Conservation (phyloP, 1,140 invertebrate genomes). For the Lasioglossum baleicum region DNA sequence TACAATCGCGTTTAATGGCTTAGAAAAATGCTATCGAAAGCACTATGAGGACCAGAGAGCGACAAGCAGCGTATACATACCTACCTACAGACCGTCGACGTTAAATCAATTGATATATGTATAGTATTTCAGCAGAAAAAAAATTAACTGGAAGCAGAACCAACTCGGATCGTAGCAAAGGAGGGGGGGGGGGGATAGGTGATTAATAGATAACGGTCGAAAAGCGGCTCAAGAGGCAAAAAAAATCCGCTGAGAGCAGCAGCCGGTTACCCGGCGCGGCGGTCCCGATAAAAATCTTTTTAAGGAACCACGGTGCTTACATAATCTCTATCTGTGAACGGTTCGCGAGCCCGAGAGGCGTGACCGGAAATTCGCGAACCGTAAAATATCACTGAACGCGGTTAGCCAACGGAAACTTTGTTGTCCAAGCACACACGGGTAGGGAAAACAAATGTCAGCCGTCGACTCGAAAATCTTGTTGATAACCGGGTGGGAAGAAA, state of each 20-base stretch:
- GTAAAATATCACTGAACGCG: slow-evolving; percentile 41
- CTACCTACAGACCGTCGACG: background rate
- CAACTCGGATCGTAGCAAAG: background rate
- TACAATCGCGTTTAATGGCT: no score
- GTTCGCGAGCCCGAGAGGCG: slow-evolving; percentile 1
- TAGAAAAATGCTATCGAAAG: no score
- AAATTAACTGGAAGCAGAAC: background rate
- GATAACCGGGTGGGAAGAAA: background rate
- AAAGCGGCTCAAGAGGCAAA: slow-evolving; percentile 18
- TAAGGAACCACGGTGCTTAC: slow-evolving; percentile 27
- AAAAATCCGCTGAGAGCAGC: slow-evolving; percentile 8
- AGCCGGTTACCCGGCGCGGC: slow-evolving; percentile 4
- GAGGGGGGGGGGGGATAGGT: no score
- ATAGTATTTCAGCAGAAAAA: no score
- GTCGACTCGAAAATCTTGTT: background rate
- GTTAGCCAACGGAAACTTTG: background rate
- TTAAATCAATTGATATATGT: no score
- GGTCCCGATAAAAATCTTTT: slow-evolving; percentile 37
- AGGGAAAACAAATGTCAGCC: background rate
- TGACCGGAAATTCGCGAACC: slow-evolving; percentile 42
- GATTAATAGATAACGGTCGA: slow-evolving; percentile 12
- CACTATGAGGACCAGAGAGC: no score
- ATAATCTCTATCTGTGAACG: slow-evolving; percentile 28
- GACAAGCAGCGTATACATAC: no score
- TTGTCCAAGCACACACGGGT: background rate